These are phyloP conservation scores for Sceliomorpha sp. DNA, from an alignment of 2,888 invertebrate species.

Conservation along the genomic window DNA sequence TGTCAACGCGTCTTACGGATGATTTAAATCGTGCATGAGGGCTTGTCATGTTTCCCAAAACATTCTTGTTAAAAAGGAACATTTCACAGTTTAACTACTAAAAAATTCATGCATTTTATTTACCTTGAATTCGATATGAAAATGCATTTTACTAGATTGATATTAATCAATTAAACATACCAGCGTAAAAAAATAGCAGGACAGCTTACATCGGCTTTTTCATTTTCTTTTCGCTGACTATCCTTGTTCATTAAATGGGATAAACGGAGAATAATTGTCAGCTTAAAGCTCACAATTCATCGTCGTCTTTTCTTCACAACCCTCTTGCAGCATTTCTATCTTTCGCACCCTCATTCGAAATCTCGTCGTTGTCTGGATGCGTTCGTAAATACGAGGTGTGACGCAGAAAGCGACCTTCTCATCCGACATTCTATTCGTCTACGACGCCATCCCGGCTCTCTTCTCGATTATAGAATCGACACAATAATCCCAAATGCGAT, in stretches of 20 bases:
- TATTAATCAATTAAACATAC: no score
- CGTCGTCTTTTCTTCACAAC: background rate
- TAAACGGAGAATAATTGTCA: background rate
- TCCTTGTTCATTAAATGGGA: slow-evolving; percentile 14
- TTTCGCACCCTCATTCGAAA: slow-evolving; percentile 33
- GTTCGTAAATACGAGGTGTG: slow-evolving; percentile 32
- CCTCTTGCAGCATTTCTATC: slow-evolving; percentile 8
- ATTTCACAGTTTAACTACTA: no score
- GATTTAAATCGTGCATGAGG: slow-evolving; percentile 40
- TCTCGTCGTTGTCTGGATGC: slow-evolving; percentile 21
- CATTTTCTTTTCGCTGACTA: background rate
- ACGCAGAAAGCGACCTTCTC: slow-evolving; percentile 17
- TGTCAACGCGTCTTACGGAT: slow-evolving; percentile 32
- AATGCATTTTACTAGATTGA: no score
- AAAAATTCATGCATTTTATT: no score
- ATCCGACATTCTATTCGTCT: slow-evolving; percentile 6
- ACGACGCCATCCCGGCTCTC: background rate
- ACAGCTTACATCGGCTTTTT: no score
- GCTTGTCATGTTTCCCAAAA: slow-evolving; percentile 30
- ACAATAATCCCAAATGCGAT: slow-evolving; percentile 36
- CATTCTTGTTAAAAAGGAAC: no score
- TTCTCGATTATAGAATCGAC: slow-evolving; percentile 25
- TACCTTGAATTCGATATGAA: no score
- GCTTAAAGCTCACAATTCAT: background rate
- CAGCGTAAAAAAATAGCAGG: no score